Evolutionary conservation across 2,888 invertebrate species (phyloP), one percentile per base, ranked within the genome.

Genomic region (Syrphus vitripennis): DNA sequence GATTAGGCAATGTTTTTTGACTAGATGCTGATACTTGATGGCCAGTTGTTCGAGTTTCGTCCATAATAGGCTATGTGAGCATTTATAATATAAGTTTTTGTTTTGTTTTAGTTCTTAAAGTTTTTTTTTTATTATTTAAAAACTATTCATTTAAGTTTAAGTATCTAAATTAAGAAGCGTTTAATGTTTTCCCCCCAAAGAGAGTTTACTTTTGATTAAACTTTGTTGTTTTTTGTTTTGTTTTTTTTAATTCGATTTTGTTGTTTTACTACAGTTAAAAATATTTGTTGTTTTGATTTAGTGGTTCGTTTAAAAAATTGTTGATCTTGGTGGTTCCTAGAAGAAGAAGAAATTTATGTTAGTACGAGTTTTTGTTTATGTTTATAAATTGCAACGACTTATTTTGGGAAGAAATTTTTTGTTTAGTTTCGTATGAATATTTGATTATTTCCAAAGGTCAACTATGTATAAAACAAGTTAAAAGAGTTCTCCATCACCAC

Each of bases 91-190:
- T 63, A 69, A 29, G 19, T 72, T 34, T 42, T 42, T 10, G 34
- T 55, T 69, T 40, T n/a, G 14, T 70, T 14, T 74, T n/a, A 19
- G 10, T 69, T 29, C 61, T 70, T 78, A 59, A 53, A 24, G 1
- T 76, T 37, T 40, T 70, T 69, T 67, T 67, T 53, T 63, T 59
- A 55, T 53, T 14, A 0, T 57, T 59, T 31, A 16, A 26, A 42
- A 72, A 50, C 40, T 67, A 72, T 42, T 63, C 55, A 70, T 75
- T 65, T 59, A 65, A 48, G 57, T 72, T 61, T 59, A 10, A 31
- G 45, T 61, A 70, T 77, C 84, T 86, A 86, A 82, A 69, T 69
- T 86, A 86, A 86, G 86, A 86, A 86, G 86, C 86, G 86, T 86
- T 84, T 82, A 81, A 86, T 86, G 86, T 86, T 86, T 86, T 69